Base-by-base conservation (phyloP, 2,797 vertebrate species). In the Allochrocebus solatus region DNA sequence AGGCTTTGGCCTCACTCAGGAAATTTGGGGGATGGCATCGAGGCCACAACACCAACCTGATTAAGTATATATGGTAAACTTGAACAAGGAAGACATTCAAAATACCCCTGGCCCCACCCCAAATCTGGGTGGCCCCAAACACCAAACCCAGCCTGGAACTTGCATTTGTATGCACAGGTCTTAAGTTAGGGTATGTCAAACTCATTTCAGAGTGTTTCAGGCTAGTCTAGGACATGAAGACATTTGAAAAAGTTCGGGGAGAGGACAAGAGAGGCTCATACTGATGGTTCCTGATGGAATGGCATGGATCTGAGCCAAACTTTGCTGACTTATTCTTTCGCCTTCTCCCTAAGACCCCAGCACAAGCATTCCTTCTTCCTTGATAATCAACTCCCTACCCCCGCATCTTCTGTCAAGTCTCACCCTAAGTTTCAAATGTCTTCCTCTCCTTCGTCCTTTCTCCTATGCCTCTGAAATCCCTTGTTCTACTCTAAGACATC, bases 61-160 rank as follows among this genome's bases (percentile, higher is more conserved):
- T 94, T 64, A 94, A 96, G 83, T 24, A 48, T 96, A 97, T 74
- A 93, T 97, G 97, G 94, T 59, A 70, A 97, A 97, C 78, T 74
- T 80, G 81, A 97, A 97, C 83, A 53, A 41, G 48, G 46, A 97
- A 93, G 89, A 95, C 91, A 91, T 98, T 97, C 82, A 53, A 97
- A 98, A 94, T 93, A 90, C 88, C 86, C 61, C 89, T 21, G 4
- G 86, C 61, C 88, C 36, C 91, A 79, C 82, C 96, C 70, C 76
- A 94, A 88, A 93, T 78, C 91, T 93, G 96, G 97, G 98, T 98
- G 96, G 97, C 97, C 97, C 88, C 48, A 74, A 80, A 93, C 59
- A 41, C 82, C 81, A 94, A 82, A 16, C 74, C 21, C 57, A 92
- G 93, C 81, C 93, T 83, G 87, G 72, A 85, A 92, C 91, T 82